These are phyloP conservation scores for Haemorhous mexicanus DNA, from an alignment of 2,113 vertebrate genomes.

Conservation along the genomic window DNA sequence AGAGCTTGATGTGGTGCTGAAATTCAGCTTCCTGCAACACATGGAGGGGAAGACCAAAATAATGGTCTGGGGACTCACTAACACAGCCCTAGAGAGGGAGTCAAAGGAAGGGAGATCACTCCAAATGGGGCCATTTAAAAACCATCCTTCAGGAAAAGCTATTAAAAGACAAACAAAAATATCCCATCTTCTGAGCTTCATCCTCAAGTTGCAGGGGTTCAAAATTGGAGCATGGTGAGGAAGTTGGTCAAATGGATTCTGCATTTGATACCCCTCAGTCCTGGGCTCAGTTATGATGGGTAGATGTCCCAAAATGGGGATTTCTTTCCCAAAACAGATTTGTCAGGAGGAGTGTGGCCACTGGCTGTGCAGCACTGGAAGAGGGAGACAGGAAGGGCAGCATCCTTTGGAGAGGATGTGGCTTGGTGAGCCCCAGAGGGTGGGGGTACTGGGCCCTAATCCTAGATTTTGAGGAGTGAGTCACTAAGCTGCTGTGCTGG, in stretches of 20 bases:
- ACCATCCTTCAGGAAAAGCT: neutral
- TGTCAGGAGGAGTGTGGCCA: neutral
- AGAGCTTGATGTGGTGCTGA: rapidly evolving
- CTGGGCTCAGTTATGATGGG: neutral
- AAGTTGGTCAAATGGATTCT: neutral
- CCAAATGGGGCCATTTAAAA: neutral
- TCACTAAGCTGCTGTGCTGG: conserved; percentile 20
- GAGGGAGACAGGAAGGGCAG: neutral
- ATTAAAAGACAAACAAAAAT: neutral
- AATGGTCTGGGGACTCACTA: neutral
- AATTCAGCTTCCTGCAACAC: neutral
- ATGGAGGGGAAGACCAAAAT: neutral
- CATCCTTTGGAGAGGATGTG: neutral
- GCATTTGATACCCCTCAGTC: neutral
- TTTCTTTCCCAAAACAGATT: neutral
- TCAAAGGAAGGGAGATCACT: neutral
- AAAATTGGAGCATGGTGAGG: rapidly evolving
- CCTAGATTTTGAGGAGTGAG: neutral
- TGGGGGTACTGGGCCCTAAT: neutral
- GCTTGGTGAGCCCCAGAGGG: rapidly evolving
- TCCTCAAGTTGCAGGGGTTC: neutral
- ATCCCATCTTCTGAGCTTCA: neutral
- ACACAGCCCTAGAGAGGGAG: neutral
- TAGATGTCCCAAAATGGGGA: neutral
- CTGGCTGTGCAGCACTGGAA: neutral